Conservation (phyloP, 2,888 invertebrate species). For the Byasa hedistus region DNA sequence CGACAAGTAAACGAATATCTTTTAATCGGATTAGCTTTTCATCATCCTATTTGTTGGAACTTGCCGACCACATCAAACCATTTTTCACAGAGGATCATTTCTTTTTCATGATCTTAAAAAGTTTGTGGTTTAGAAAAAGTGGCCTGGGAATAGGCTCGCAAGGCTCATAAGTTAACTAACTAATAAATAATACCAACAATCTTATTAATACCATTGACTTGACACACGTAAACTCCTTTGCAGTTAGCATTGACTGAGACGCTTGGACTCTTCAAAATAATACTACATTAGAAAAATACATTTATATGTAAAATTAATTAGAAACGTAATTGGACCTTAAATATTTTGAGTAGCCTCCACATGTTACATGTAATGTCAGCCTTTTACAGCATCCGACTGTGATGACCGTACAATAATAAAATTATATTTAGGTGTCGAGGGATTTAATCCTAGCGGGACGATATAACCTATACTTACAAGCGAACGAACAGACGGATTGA, state of each 20-base stretch:
- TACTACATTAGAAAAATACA: background rate
- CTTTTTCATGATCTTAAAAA: too few relatives aligned
- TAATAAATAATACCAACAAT: background rate
- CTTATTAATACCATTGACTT: background rate
- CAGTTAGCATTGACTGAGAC: background rate
- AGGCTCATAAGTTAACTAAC: too few relatives aligned
- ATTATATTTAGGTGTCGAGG: background rate
- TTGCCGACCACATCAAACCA: too few relatives aligned
- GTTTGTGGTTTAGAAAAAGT: too few relatives aligned
- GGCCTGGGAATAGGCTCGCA: too few relatives aligned
- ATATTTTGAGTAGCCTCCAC: background rate
- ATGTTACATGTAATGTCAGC: constrained; percentile 1
- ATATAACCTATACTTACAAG: background rate
- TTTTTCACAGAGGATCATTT: too few relatives aligned
- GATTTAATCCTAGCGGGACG: background rate
- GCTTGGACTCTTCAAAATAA: background rate
- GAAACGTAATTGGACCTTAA: background rate
- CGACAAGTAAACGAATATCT: background rate
- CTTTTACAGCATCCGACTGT: background rate
- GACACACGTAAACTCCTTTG: background rate
- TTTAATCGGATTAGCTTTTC: too few relatives aligned
- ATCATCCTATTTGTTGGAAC: too few relatives aligned
- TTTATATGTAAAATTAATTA: background rate
- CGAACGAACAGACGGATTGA: constrained; percentile 5
- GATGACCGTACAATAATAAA: background rate